Evolutionary conservation across 2,113 vertebrate genomes (phyloP), one percentile per base, ranked within the genome.

Genomic region (Pao palembangensis): DNA sequence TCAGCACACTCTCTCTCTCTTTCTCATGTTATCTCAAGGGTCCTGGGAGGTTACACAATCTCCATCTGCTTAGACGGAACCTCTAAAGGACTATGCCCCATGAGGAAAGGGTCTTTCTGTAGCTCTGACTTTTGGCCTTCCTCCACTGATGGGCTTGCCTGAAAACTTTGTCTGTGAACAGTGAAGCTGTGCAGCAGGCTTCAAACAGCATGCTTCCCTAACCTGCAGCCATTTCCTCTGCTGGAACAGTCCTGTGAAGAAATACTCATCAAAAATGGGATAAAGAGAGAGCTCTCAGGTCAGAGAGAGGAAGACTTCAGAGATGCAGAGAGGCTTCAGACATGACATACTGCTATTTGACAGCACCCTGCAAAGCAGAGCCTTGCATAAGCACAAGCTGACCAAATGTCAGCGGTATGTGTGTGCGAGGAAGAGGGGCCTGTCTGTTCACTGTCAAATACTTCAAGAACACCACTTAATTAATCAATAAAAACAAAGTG

Each of bases 241-340:
- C 71, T 82, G 69, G 78, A 79, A 76, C 59, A 80, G 53, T 80
- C 67, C 75, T 80, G 78, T 55, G 70, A 80, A 78, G 80, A 86
- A 87, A 84, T 80, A 90, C 84, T 86, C 78, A 90, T 88, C 82
- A 38, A 91, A 85, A 84, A 84, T 43, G 67, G 61, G 19, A 69
- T 48, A 61, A 46, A 61, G 5, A 28, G 25, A 28, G 78, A 49
- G 54, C 73, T 61, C 66, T 51, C 63, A 74, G 80, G 82, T 76
- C 81, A 77, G 60, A 65, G 67, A 80, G 67, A 80, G 70, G 64
- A 81, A 57, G 55, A 52, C 47, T 80, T 55, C 42, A 68, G 50
- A 8, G 53, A n/a, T 58, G 58, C 16, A 20, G 42, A 67, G 55
- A 67, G 65, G 51, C 54, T 63, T 57, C 65, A 75, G 54, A 73